These are phyloP conservation scores for Crenuchus spilurus DNA, from an alignment of 2,797 vertebrate species.

Conservation along the genomic window DNA sequence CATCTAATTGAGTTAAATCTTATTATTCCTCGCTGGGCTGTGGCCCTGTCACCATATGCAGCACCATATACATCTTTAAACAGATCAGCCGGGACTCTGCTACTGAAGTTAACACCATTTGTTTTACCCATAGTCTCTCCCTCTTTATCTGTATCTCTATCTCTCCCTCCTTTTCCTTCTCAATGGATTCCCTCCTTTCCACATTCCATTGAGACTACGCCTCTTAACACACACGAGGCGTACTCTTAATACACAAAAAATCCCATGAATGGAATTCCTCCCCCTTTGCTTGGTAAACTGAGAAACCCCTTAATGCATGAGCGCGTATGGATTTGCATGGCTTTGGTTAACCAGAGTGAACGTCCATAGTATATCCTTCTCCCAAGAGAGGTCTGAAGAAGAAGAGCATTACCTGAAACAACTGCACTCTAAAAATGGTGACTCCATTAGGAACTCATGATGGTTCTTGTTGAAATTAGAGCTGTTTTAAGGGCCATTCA, in stretches of 20 bases:
- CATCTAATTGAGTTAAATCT: slow-evolving; percentile 60
- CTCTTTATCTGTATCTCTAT: too few relatives aligned
- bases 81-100: slow-evolving; percentile 36
- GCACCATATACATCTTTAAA: slow-evolving; percentile 43
- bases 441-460: neutral
- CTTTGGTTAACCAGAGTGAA: slow-evolving; percentile 40
- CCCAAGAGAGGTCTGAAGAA: neutral
- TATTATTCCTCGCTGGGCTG: slow-evolving; percentile 51
- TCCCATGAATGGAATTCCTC: slow-evolving; percentile 37
- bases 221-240: slow-evolving; percentile 60
- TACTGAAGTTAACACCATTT: slow-evolving; percentile 47
- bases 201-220: slow-evolving; percentile 66
- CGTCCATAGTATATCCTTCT: slow-evolving; percentile 17
- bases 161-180: slow-evolving; percentile 36
- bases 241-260: slow-evolving; percentile 34
- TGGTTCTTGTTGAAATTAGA: too few relatives aligned
- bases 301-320: slow-evolving; percentile 41
- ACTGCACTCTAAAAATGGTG: neutral
- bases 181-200: slow-evolving; percentile 62
- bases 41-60: slow-evolving; percentile 45
- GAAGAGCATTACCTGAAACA: slow-evolving; percentile 9
- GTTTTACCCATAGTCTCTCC: slow-evolving; percentile 26
- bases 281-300: slow-evolving; percentile 19
- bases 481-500: too few relatives aligned
- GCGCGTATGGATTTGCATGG: slow-evolving; percentile 32